Conservation (phyloP, 2,797 vertebrate species). For the Botia almorhae region DNA sequence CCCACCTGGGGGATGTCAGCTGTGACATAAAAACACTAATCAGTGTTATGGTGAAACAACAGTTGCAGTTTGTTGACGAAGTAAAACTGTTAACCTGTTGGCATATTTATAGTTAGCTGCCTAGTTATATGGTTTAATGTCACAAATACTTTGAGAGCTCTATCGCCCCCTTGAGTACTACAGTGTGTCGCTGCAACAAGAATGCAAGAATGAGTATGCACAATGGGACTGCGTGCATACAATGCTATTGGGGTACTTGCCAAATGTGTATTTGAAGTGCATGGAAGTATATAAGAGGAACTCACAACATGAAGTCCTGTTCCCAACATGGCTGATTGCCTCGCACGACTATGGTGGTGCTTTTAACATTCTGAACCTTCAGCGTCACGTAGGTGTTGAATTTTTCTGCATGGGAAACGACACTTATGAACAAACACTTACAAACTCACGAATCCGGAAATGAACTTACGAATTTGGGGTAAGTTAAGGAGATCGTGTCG, state of each 20-base stretch:
- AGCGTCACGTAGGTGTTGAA: slow-evolving; percentile 98
- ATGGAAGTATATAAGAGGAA: slow-evolving; percentile 53
- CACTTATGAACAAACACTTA: neutral
- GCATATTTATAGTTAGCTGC: neutral
- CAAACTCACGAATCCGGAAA: no score
- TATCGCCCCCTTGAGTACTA: neutral
- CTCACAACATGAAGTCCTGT: slow-evolving; percentile 99
- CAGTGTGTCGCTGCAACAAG: neutral
- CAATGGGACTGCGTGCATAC: neutral
- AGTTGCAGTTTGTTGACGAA: no score
- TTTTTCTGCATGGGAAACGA: slow-evolving; percentile 82
- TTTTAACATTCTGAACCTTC: slow-evolving; percentile 99
- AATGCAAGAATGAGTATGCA: neutral
- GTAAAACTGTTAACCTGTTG: no score
- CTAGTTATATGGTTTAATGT: neutral
- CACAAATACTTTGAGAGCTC: neutral
- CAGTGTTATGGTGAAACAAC: neutral
- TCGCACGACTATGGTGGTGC: slow-evolving; percentile 94
- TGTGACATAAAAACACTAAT: slow-evolving; percentile 3
- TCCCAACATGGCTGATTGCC: slow-evolving; percentile 97
- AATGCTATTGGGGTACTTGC: no score
- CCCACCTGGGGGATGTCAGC: slow-evolving; percentile 10
- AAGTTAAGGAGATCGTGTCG: no score
- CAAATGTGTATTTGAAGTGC: no score
- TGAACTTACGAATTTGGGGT: no score